Conservation (phyloP, 2,888 invertebrate species). For the Sceliomorpha sp. region DNA sequence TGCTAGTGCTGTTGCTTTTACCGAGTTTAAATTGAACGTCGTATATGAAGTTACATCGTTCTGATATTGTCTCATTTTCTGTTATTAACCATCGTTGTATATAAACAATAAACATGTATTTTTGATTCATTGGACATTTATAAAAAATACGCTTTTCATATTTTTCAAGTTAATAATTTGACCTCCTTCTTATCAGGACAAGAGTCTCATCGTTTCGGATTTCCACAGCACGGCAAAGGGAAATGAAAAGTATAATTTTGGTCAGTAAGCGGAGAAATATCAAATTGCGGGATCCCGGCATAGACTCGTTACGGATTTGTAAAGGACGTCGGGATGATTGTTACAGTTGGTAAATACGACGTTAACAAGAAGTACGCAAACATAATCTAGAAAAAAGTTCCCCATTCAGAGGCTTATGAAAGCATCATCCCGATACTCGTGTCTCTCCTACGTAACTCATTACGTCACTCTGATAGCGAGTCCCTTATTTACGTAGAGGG, state of each 20-base stretch:
- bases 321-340: constrained; percentile 52
- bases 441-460: constrained; percentile 57
- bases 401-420: constrained; percentile 51
- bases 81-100: too few species aligned
- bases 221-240: not conserved
- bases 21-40: too few species aligned
- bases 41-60: too few species aligned
- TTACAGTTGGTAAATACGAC: constrained; percentile 58
- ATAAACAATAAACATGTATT: too few species aligned
- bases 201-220: constrained; percentile 1
- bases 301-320: constrained; percentile 22
- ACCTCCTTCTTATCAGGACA: constrained; percentile 19
- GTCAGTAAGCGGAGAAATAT: not conserved
- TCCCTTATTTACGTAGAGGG: constrained; percentile 59
- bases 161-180: too few species aligned
- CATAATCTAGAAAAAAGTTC: constrained; percentile 58
- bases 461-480: constrained; percentile 55
- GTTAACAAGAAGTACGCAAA: constrained; percentile 63
- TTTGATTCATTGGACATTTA: too few species aligned
- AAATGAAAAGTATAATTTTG: not conserved
- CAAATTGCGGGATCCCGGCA: constrained; percentile 20
- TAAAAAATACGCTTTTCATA: too few species aligned
- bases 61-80: too few species aligned
- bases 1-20: too few species aligned
- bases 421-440: constrained; percentile 56